These are phyloP conservation scores for Conistra vaccinii DNA, from an alignment of 2,888 invertebrate genomes.

Conservation along the genomic window DNA sequence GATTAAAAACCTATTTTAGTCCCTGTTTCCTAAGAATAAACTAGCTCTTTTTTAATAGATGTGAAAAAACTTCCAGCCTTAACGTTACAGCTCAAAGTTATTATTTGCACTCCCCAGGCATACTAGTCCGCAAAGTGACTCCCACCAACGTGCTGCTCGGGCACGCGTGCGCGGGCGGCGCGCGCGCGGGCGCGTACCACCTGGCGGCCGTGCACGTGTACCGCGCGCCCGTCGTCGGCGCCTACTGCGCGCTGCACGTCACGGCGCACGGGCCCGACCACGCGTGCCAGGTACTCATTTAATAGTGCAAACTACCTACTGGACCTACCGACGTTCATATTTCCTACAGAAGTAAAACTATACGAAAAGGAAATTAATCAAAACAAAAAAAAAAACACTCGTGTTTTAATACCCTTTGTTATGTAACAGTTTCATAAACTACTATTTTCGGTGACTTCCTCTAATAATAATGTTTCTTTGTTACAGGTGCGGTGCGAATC, in stretches of 20 bases:
- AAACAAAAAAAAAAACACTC: no score
- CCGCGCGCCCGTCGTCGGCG: constrained; percentile 89
- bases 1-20: no score
- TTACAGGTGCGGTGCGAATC: constrained; percentile 85
- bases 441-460: no score
- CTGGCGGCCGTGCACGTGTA: constrained; percentile 90
- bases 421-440: no score
- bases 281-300: constrained; percentile 73
- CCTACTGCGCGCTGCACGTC: constrained; percentile 89
- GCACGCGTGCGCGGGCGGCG: constrained; percentile 11
- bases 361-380: no score
- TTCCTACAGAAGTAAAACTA: not conserved
- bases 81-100: no score
- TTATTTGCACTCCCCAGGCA: constrained; percentile 71
- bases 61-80: no score
- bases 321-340: no score
- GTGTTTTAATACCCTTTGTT: no score
- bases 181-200: constrained; percentile 84
- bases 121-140: constrained; percentile 90
- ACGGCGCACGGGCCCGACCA: constrained; percentile 86
- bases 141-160: constrained; percentile 90
- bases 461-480: not conserved
- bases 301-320: not conserved
- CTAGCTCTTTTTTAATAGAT: no score
- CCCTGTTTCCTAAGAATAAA: no score